Evolutionary conservation across 1,140 invertebrate genomes (phyloP), one percentile per base, ranked within the genome.

Genomic region (Batillaria attramentaria): DNA sequence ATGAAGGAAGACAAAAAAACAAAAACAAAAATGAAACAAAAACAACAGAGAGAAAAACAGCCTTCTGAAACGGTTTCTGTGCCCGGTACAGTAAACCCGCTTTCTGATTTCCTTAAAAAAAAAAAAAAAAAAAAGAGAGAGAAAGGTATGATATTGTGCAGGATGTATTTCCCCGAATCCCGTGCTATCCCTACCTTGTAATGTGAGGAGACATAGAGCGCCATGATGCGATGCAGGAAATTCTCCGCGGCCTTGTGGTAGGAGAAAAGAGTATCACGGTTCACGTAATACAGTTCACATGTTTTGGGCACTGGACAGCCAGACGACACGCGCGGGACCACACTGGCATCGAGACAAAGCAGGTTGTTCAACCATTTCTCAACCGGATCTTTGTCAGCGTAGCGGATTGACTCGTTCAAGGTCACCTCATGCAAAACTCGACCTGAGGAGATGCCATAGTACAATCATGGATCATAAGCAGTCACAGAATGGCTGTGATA

Each of bases 151-250:
- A n/a, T n/a, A n/a, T n/a, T n/a, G n/a, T n/a, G n/a, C n/a, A n/a
- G n/a, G n/a, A n/a, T n/a, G n/a, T n/a, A n/a, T n/a, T n/a, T n/a
- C n/a, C n/a, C n/a, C n/a, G n/a, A n/a, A n/a, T n/a, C n/a, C n/a
- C 50, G n/a, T 1, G 50, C n/a, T 3, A 24, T 60, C 16, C 79
- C 41, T 81, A 92, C 95, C 93, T 98, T 99, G 89, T 99, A 99
- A 93, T 99, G 98, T 20, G 98, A 99, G 0, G 98, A 94, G 0
- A 99, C 98, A 90, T 97, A 99, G 6, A 99, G 94, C 43, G 96
- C 94, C 79, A 99, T 96, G 0, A 99, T 86, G 84, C 95, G 92
- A 87, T 99, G 97, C 6, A 99, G 92, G 91, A 99, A 99, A 2
- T 94, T 92, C 92, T 99, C 99, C 0, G 98, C 98, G 0, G 97